Percentiles rank a stretch among this genome's conserved stretches.
Conservation (phyloP, 1,140 invertebrate genomes). For the Leptinotarsa undecemlineata region DNA sequence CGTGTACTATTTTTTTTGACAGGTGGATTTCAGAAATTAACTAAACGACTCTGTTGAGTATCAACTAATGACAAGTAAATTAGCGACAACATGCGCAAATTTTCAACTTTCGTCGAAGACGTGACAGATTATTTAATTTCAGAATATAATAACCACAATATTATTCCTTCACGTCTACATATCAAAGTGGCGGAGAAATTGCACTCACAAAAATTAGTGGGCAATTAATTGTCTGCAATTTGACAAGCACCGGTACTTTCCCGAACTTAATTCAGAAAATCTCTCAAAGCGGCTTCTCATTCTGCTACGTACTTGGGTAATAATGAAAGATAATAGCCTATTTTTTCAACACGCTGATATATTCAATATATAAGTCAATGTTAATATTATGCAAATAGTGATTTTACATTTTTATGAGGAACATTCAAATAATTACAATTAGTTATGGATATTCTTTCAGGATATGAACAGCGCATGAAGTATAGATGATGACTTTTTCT, state of each 20-base stretch:
- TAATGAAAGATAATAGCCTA: neutral
- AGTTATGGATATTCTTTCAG: no score
- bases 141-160: neutral
- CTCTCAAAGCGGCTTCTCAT: neutral
- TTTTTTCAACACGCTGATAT: neutral
- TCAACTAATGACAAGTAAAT: no score
- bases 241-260: conserved; percentile 2
- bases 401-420: neutral
- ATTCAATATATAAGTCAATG: neutral
- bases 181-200: neutral
- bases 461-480: no score
- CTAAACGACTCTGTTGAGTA: no score
- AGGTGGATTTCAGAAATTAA: no score
- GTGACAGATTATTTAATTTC: neutral
- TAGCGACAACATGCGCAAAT: no score
- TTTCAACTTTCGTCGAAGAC: neutral
- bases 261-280: neutral
- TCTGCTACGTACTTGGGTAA: neutral
- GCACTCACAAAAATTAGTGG: neutral
- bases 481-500: no score
- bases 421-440: neutral
- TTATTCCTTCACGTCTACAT: neutral
- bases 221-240: conserved; percentile 3
- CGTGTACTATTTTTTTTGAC: no score
- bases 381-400: neutral